These are phyloP conservation scores for Kryptolebias ocellatus DNA, from an alignment of 2,797 vertebrate genomes.

Conservation along the genomic window DNA sequence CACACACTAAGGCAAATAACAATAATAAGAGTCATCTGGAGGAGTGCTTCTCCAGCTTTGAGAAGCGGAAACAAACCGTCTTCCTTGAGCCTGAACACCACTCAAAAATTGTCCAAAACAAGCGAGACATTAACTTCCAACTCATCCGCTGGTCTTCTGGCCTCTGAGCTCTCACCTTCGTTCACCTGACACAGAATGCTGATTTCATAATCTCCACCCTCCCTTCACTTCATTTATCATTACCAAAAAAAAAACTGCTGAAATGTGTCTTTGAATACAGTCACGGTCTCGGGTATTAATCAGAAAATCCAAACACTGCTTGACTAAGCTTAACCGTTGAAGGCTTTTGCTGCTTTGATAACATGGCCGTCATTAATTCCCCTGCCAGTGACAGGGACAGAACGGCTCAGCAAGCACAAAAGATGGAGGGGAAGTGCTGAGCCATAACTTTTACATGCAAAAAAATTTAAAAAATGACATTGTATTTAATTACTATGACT, in stretches of 20 bases:
- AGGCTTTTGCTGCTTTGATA: slow-evolving; percentile 60
- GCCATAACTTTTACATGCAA: slow-evolving; percentile 52
- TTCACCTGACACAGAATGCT: neutral
- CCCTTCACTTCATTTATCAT: slow-evolving; percentile 26
- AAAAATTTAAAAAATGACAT: slow-evolving; percentile 44
- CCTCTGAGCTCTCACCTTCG: slow-evolving; percentile 25
- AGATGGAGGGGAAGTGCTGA: slow-evolving; percentile 56
- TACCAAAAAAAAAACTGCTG: slow-evolving; percentile 40
- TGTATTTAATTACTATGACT: slow-evolving; percentile 52
- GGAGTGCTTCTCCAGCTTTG: slow-evolving; percentile 69
- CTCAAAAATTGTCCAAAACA: slow-evolving; percentile 54
- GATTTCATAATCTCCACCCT: slow-evolving; percentile 28
- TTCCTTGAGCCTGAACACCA: slow-evolving; percentile 66
- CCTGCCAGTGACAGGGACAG: slow-evolving; percentile 40
- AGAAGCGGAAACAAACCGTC: slow-evolving; percentile 60
- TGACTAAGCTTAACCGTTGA: slow-evolving; percentile 64
- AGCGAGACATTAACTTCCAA: slow-evolving; percentile 52
- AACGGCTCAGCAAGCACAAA: slow-evolving; percentile 62
- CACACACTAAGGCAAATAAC: no score
- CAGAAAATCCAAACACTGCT: slow-evolving; percentile 62
- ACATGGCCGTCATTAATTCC: slow-evolving; percentile 62
- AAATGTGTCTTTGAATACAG: slow-evolving; percentile 46
- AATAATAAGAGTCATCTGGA: slow-evolving; percentile 40
- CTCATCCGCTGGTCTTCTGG: slow-evolving; percentile 1
- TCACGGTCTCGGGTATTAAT: slow-evolving; percentile 51